A percentile compares a stretch with the other conserved stretches of the same genome.
Conservation (phyloP, 2,888 invertebrate genomes). For the Seira sanloemensis region DNA sequence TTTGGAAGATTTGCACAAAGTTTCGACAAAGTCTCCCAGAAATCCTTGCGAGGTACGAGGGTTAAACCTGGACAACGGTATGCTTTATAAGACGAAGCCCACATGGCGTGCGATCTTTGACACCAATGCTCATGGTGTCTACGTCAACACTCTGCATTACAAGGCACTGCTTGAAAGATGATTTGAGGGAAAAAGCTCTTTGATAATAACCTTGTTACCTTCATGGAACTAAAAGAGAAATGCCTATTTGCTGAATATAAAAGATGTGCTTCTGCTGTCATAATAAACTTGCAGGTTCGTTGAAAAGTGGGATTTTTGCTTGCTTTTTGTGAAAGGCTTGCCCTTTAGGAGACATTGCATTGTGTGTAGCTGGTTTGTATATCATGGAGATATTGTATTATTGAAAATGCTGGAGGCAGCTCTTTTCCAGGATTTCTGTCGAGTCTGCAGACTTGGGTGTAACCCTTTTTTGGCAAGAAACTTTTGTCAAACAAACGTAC, state of each 20-base stretch:
- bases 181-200: conserved; percentile 58
- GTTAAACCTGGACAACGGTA: conserved; percentile 54
- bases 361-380: no score
- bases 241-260: conserved; percentile 51
- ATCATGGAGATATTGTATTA: no score
- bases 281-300: conserved; percentile 54
- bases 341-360: no score
- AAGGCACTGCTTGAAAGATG: conserved; percentile 49
- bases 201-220: conserved; percentile 51
- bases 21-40: conserved; percentile 49
- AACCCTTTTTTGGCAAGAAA: no score
- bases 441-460: no score
- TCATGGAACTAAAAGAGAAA: conserved; percentile 49
- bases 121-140: conserved; percentile 56
- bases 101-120: conserved; percentile 65
- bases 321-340: no score
- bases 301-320: no score
- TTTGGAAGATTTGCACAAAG: conserved; percentile 46
- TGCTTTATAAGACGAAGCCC: conserved; percentile 51
- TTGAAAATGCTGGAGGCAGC: no score
- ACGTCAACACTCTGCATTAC: conserved; percentile 32
- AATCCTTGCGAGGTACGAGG: conserved; percentile 51
- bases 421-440: no score
- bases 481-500: no score
- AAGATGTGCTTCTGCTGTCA: conserved; percentile 53